phyloP scores from a whole-genome alignment of 2,888 invertebrate species.

The Deroplatys truncata region DNA sequence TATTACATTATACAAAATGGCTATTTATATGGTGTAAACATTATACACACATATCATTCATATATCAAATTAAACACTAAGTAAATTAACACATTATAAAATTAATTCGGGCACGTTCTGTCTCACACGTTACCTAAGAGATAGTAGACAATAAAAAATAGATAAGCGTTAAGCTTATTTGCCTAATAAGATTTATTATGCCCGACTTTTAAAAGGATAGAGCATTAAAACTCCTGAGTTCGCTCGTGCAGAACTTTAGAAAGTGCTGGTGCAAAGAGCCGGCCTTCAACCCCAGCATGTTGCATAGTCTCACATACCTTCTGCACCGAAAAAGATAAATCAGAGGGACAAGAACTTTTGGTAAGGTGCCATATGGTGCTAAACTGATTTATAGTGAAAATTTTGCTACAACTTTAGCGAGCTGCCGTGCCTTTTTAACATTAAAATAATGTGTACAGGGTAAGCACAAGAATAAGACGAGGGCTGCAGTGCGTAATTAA shows the following conservation, averaged over 20 bases:
- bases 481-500: not conserved
- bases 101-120: too few species aligned
- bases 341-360: not conserved
- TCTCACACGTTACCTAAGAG: too few species aligned
- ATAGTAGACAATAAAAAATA: too few species aligned
- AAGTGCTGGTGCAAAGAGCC: not conserved
- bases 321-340: not conserved
- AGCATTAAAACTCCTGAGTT: not conserved
- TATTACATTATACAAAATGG: too few species aligned
- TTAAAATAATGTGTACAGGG: not conserved
- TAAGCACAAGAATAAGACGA: not conserved
- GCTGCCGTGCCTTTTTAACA: not conserved
- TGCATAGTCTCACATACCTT: not conserved
- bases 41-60: too few species aligned
- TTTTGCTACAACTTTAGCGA: not conserved
- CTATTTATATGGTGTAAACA: too few species aligned
- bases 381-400: not conserved
- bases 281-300: not conserved
- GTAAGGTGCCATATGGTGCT: not conserved
- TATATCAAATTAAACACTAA: too few species aligned
- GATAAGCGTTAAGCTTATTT: too few species aligned
- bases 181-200: too few species aligned
- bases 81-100: too few species aligned
- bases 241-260: not conserved
- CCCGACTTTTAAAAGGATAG: too few species aligned